Conservation (phyloP, 2,797 vertebrate species). For the Echeneis naucrates region DNA sequence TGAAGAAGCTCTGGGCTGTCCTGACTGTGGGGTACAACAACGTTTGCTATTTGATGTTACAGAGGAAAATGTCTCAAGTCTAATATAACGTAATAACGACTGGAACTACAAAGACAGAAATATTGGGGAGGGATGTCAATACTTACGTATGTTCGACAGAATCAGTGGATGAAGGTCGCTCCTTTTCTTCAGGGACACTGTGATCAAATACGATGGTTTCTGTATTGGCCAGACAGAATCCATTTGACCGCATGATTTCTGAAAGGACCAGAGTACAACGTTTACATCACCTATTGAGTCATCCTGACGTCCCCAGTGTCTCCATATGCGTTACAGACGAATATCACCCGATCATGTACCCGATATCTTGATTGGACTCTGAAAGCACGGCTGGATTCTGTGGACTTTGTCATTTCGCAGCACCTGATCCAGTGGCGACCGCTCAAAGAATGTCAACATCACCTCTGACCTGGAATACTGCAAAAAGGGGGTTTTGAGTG, state of each 20-base stretch:
- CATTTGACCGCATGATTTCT: conserved; percentile 99
- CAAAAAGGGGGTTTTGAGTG: background rate
- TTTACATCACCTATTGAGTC: conserved; percentile 7
- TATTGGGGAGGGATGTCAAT: background rate
- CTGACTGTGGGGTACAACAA: background rate
- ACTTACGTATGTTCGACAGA: conserved; percentile 91
- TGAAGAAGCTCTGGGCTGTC: background rate
- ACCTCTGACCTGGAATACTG: conserved; percentile 98
- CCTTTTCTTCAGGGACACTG: conserved; percentile 89
- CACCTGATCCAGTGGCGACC: conserved; percentile 96
- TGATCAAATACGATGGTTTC: conserved; percentile 97
- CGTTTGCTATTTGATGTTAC: background rate
- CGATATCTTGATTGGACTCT: conserved; percentile 96
- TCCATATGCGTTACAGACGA: background rate
- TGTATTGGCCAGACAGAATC: conserved; percentile 97
- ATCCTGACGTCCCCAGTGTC: background rate
- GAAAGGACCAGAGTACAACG: conserved; percentile 53
- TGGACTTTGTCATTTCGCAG: conserved; percentile 95
- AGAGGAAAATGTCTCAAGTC: background rate
- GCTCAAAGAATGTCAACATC: conserved; percentile 97
- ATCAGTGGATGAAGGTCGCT: conserved; percentile 91
- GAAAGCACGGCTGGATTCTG: conserved; percentile 95
- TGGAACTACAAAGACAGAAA: background rate
- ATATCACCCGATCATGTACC: conserved; percentile 76
- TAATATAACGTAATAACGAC: background rate